Base-by-base conservation (phyloP, 2,797 vertebrate genomes). In the Anguilla anguilla region DNA sequence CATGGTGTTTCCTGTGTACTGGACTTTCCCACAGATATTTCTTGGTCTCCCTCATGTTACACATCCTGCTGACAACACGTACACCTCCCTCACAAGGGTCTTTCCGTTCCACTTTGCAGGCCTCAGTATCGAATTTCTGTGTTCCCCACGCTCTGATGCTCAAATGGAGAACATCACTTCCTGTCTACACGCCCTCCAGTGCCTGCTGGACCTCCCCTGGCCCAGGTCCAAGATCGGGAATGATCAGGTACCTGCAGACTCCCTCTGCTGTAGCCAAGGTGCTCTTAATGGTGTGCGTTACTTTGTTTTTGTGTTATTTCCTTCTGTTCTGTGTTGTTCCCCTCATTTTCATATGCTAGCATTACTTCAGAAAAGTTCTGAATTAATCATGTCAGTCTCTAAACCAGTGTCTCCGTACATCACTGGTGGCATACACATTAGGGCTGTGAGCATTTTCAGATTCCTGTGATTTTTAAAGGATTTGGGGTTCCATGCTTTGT, bases 81-180 rank as follows among this genome's bases (percentile, higher is more conserved):
- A 46, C 43, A 46, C 22, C 11, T 64, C 61, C 19, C 61, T 64
- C 17, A 64, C 17, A 22, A 22, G 61, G 61, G 61, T 64, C 61
- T 22, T 64, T 55, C 49, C 53, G 22, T 86, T 28, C 25, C 85
- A 53, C 53, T 64, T 72, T 91, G 25, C 92, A 99, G 98, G 98
- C 69, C 96, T 98, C 93, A 96, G 97, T 7, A 97, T 99, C 91
- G 97, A 97, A 94, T 99, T 98, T 93, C 96, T 99, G 10, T 98
- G 98, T 90, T 99, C 97, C 28, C 97, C 97, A 4, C 96, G 96
- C 84, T 97, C 97, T 28, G 96, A 97, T 88, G 95, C 96, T 91
- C 96, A 97, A 91, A 97, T 97, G 97, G 98, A 99, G 91, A 97
- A 96, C 91, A 98, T 99, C 86, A 95, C 92, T 88, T 97, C 97